A percentile compares a stretch with the other conserved stretches of the same genome.
Conservation (phyloP, 2,113 vertebrate species). For the Stegostoma tigrinum region DNA sequence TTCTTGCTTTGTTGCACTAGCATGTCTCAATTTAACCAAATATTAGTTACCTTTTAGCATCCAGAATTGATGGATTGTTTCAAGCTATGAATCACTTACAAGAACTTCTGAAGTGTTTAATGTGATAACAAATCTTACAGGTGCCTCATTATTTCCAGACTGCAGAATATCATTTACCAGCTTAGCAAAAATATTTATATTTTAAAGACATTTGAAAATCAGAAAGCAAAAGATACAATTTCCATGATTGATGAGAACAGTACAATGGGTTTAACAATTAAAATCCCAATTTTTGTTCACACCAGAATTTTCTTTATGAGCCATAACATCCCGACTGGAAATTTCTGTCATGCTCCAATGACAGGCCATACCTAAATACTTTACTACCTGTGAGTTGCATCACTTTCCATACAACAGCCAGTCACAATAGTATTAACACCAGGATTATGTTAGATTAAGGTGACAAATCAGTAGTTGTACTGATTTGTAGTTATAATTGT, state of each 20-base stretch:
- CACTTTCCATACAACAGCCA: not conserved
- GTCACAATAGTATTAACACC: not conserved
- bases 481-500: not conserved
- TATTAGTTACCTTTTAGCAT: not conserved
- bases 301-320: not conserved
- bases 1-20: not conserved
- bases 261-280: not conserved
- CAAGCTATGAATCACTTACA: not conserved
- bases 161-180: not conserved
- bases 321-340: not conserved
- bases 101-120: not conserved
- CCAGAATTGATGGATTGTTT: not conserved
- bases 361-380: not conserved
- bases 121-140: not conserved
- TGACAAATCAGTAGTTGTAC: no score
- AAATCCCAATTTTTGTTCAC: not conserved
- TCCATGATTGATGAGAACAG: not conserved
- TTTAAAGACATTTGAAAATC: not conserved
- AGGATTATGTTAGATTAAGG: not conserved
- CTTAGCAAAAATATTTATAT: not conserved
- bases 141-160: not conserved
- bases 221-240: not conserved
- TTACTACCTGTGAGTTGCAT: not conserved
- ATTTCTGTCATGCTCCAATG: not conserved
- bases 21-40: not conserved